Evolutionary conservation across 2,113 vertebrate species (phyloP).

Genomic region (Clinocottus analis): DNA sequence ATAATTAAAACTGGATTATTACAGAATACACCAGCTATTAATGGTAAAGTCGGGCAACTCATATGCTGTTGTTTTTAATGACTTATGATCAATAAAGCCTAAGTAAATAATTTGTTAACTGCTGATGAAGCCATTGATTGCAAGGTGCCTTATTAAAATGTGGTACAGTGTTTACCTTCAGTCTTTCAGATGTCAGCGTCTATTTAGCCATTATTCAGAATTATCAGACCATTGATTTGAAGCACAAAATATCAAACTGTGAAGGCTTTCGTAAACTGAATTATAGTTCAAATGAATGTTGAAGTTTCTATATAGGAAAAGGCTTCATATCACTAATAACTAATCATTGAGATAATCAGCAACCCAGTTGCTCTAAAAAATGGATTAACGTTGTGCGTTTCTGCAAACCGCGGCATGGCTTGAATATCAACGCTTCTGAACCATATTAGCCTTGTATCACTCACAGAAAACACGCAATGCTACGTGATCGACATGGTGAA

Average conservation of each 20-base stretch:
- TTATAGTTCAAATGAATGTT: slow-evolving; percentile 12
- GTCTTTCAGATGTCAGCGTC: background rate
- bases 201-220: background rate
- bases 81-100: background rate
- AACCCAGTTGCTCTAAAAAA: background rate
- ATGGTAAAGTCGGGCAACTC: background rate
- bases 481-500: background rate
- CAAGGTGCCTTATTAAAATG: background rate
- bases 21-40: background rate
- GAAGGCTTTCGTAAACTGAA: slow-evolving; percentile 14
- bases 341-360: background rate
- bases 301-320: background rate
- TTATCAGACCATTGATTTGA: background rate
- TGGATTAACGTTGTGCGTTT: background rate
- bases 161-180: background rate
- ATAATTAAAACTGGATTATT: background rate
- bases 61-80: background rate
- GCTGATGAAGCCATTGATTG: background rate
- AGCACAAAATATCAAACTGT: slow-evolving; percentile 7
- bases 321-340: slow-evolving; percentile 3
- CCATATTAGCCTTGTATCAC: too few relatives aligned
- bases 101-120: background rate
- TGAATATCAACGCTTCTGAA: too few relatives aligned
- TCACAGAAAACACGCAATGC: too few relatives aligned
- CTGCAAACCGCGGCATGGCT: background rate